A percentile compares a stretch with the other conserved stretches of the same genome.
Conservation (phyloP, 2,888 invertebrate species). For the Euplagia quadripunctaria region DNA sequence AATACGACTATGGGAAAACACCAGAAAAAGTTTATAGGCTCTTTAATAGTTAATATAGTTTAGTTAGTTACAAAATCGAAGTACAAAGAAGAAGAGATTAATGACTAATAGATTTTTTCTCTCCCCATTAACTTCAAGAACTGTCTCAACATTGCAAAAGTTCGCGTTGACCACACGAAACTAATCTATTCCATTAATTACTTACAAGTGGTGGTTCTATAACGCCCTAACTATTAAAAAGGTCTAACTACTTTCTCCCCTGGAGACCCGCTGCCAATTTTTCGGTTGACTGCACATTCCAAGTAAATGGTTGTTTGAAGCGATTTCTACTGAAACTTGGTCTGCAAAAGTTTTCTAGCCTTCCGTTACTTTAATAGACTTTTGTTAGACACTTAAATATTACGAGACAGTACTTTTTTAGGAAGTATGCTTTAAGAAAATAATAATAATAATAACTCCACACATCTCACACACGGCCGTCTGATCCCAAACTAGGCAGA, state of each 20-base stretch:
- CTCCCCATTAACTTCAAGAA: too few species aligned
- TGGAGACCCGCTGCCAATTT: constrained; percentile 43
- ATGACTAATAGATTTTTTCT: too few species aligned
- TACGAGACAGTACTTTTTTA: constrained; percentile 19
- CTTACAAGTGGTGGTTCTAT: background rate
- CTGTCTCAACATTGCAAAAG: background rate
- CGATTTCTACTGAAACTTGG: constrained; percentile 43
- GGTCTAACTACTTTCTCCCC: constrained; percentile 4
- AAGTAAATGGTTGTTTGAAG: constrained; percentile 44
- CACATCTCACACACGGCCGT: too few species aligned
- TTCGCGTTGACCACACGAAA: background rate
- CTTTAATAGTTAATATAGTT: too few species aligned
- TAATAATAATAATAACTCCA: too few species aligned
- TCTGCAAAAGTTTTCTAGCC: constrained; percentile 23
- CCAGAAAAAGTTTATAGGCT: too few species aligned
- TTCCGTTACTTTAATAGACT: constrained; percentile 36
- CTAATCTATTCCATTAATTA: background rate
- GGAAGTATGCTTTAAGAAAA: background rate
- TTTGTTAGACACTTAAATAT: constrained; percentile 25
- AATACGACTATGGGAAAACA: too few species aligned
- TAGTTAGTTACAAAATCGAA: too few species aligned
- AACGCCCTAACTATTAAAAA: constrained; percentile 4
- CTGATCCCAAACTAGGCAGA: too few species aligned
- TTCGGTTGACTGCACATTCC: constrained; percentile 33
- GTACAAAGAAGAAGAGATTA: too few species aligned